Evolutionary conservation across 2,797 vertebrate species (phyloP).

Genomic region (Lophotriccus pileatus): DNA sequence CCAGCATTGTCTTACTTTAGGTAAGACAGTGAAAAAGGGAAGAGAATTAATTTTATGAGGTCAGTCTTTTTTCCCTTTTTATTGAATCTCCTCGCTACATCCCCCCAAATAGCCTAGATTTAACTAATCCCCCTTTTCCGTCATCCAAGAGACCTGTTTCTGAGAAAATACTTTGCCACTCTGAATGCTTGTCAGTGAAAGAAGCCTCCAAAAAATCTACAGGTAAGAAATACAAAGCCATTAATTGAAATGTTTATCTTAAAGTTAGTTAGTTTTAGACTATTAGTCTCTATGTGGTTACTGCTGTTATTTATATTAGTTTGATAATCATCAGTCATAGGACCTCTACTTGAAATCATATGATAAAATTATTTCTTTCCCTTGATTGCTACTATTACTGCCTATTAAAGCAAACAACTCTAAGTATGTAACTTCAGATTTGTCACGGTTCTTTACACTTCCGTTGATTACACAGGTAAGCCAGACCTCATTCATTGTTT

Average conservation of each 20-base stretch:
- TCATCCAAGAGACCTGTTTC: background rate
- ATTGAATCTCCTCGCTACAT: background rate
- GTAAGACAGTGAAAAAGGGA: background rate
- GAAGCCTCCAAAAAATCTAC: background rate
- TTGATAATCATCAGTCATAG: background rate
- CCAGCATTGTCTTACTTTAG: background rate
- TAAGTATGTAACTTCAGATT: background rate
- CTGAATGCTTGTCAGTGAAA: background rate
- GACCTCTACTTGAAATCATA: background rate
- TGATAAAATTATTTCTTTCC: background rate
- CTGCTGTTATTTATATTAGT: background rate
- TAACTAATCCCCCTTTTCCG: background rate
- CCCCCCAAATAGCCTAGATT: background rate
- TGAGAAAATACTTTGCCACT: background rate
- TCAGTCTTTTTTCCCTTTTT: background rate
- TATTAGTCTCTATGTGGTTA: background rate
- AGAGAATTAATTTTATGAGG: background rate
- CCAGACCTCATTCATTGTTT: background rate
- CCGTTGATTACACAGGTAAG: background rate
- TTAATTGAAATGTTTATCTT: background rate
- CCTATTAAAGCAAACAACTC: background rate
- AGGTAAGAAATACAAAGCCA: background rate
- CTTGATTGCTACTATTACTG: background rate
- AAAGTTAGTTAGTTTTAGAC: background rate
- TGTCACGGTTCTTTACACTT: background rate